phyloP scores from a whole-genome alignment of 2,113 vertebrate genomes.

The Anguilla japonica region DNA sequence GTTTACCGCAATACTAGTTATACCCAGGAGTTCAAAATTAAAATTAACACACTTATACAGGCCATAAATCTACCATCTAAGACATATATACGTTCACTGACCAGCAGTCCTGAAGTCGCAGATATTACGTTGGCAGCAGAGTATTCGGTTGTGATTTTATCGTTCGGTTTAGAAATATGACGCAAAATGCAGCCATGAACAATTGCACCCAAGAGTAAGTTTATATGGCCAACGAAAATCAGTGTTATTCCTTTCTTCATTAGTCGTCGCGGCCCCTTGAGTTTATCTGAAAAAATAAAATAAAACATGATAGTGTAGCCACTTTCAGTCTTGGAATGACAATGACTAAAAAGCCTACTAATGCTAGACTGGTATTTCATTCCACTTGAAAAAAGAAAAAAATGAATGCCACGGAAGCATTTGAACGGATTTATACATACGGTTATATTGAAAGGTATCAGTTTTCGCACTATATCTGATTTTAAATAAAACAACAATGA shows the following conservation, averaged over 20 bases:
- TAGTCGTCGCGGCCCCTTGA: conserved; percentile 71
- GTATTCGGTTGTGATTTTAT: conserved; percentile 75
- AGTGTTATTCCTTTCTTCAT: conserved; percentile 81
- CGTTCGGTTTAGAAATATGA: conserved; percentile 80
- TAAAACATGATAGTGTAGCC: not conserved
- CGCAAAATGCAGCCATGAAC: conserved; percentile 86
- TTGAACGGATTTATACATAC: too few relatives aligned
- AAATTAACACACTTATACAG: not conserved
- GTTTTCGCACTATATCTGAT: too few relatives aligned
- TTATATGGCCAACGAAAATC: conserved; percentile 86
- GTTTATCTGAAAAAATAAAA: conserved; percentile 64
- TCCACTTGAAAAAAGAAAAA: too few relatives aligned
- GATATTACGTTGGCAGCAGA: conserved; percentile 82
- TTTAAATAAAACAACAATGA: too few relatives aligned
- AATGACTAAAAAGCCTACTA: not conserved
- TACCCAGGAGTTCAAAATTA: not conserved
- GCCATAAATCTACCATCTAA: not conserved
- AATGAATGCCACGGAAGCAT: too few relatives aligned
- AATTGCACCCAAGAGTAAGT: conserved; percentile 85
- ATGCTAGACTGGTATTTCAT: not conserved
- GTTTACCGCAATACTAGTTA: not conserved
- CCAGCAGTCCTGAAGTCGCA: conserved; percentile 84
- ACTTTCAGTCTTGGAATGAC: not conserved
- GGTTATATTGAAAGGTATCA: too few relatives aligned
- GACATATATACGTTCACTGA: conserved; percentile 52